Conservation (phyloP, 1,140 invertebrate species). For the Mamestra configurata region DNA sequence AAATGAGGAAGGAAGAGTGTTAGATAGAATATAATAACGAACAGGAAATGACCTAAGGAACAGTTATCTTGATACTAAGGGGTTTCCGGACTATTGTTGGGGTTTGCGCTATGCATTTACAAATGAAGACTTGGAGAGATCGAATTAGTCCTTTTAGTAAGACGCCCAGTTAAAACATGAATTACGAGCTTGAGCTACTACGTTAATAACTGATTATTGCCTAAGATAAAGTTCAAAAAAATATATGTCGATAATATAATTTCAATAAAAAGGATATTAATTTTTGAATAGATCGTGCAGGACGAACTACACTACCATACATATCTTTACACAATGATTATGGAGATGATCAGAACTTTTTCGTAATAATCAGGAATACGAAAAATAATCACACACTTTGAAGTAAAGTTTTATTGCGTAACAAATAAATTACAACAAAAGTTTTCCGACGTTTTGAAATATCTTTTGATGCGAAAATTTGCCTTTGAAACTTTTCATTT, state of each 20-base stretch:
- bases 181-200: too few relatives aligned
- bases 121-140: background rate
- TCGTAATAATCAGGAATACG: too few relatives aligned
- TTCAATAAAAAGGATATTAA: too few relatives aligned
- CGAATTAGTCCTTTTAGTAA: background rate
- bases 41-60: conserved; percentile 38
- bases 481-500: background rate
- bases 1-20: conserved; percentile 22
- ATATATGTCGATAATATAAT: too few relatives aligned
- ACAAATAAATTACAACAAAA: background rate
- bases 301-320: too few relatives aligned
- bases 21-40: conserved; percentile 15
- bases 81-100: conserved; percentile 38
- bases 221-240: too few relatives aligned
- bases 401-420: background rate
- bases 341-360: too few relatives aligned
- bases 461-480: background rate
- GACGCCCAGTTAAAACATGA: too few relatives aligned
- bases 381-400: background rate
- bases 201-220: too few relatives aligned
- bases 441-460: background rate
- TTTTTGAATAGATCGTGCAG: too few relatives aligned
- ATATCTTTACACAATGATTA: too few relatives aligned
- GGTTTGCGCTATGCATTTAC: background rate
- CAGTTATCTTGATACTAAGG: conserved; percentile 20